Conservation (phyloP, 2,888 invertebrate species). For the Myopa tessellatipennis region DNA sequence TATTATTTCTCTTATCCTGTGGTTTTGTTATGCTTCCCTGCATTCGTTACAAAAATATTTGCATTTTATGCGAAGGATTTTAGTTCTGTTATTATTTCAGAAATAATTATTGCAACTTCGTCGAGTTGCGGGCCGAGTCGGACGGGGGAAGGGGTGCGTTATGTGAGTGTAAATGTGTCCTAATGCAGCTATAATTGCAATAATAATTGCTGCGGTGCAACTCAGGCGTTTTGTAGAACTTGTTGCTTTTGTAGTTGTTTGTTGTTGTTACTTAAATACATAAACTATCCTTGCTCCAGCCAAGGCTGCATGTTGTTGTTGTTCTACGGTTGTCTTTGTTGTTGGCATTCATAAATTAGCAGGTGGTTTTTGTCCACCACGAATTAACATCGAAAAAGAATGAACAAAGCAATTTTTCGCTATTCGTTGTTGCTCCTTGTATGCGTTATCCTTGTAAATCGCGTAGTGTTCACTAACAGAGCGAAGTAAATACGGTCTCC, state of each 20-base stretch:
- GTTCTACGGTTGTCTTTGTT: too few species aligned
- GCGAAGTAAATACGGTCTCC: too few species aligned
- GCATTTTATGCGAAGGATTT: conserved; percentile 19
- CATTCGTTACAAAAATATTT: conserved; percentile 31
- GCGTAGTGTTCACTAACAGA: too few species aligned
- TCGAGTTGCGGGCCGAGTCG: neutral
- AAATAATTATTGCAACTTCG: conserved; percentile 3
- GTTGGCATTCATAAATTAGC: too few species aligned
- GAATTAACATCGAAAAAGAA: too few species aligned
- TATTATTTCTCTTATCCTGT: conserved; percentile 26
- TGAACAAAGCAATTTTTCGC: too few species aligned
- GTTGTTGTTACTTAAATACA: neutral
- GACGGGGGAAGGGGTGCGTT: neutral
- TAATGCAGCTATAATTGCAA: conserved; percentile 47
- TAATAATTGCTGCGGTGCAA: conserved; percentile 53
- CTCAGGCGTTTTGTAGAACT: neutral
- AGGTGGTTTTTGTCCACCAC: too few species aligned
- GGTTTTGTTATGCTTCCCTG: conserved; percentile 6
- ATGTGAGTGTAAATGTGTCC: neutral
- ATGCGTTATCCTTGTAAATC: too few species aligned
- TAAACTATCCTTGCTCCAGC: too few species aligned
- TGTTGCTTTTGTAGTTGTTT: neutral
- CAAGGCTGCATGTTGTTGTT: too few species aligned
- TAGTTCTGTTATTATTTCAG: conserved; percentile 8
- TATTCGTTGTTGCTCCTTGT: too few species aligned